Conservation (phyloP, 2,888 invertebrate species). For the Drosophila rellima region DNA sequence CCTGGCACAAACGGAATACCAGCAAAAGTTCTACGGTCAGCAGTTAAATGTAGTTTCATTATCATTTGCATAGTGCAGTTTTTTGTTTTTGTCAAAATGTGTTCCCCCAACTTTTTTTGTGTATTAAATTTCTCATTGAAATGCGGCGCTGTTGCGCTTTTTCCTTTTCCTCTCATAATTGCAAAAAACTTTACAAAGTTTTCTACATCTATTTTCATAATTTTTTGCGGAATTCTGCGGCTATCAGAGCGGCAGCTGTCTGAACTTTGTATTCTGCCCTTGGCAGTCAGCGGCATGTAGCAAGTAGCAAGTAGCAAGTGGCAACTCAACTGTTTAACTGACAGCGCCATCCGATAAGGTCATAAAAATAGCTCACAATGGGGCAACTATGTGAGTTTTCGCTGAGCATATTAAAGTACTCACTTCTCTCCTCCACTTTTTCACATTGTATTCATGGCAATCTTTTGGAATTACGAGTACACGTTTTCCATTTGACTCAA, state of each 20-base stretch:
- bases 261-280: slow-evolving; percentile 36
- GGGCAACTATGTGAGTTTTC: slow-evolving; percentile 26
- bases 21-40: neutral
- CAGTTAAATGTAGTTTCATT: slow-evolving; percentile 4
- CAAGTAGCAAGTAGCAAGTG: slow-evolving; percentile 22
- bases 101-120: slow-evolving; percentile 33
- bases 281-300: slow-evolving; percentile 30
- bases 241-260: slow-evolving; percentile 38
- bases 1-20: neutral
- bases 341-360: slow-evolving; percentile 43
- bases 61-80: slow-evolving; percentile 48
- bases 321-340: slow-evolving; percentile 46
- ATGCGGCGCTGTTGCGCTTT: slow-evolving; percentile 45
- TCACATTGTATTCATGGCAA: slow-evolving; percentile 2
- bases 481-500: slow-evolving; percentile 8
- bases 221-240: neutral
- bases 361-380: slow-evolving; percentile 42
- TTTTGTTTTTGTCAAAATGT: slow-evolving; percentile 50
- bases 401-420: slow-evolving; percentile 28
- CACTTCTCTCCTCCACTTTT: neutral
- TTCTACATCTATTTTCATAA: neutral
- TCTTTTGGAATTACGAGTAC: slow-evolving; percentile 9
- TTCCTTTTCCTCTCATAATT: slow-evolving; percentile 54
- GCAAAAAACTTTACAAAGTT: slow-evolving; percentile 41
- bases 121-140: slow-evolving; percentile 33